phyloP scores from a whole-genome alignment of 2,113 vertebrate genomes.

The Aix galericulata region DNA sequence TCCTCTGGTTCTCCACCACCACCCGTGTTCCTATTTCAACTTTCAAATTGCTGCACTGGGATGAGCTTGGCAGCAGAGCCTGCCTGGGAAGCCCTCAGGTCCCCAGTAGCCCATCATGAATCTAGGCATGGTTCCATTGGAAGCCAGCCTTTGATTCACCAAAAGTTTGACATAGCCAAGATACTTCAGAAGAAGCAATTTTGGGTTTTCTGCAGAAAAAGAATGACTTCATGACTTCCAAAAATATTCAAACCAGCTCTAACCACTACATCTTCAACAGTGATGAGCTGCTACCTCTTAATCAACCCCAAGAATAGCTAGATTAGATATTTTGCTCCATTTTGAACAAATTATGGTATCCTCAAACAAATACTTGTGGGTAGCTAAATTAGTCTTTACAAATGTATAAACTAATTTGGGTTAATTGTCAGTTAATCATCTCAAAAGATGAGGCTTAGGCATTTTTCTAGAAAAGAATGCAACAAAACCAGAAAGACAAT shows the following conservation, averaged over 20 bases:
- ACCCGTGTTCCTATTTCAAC: not conserved
- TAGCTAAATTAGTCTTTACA: constrained; percentile 14
- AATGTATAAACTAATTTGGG: not conserved
- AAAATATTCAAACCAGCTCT: not conserved
- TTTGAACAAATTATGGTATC: not conserved
- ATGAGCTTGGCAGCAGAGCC: not conserved
- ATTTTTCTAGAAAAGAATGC: not conserved
- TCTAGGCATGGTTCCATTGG: constrained; percentile 11
- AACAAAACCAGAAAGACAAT: not conserved
- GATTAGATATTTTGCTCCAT: not conserved
- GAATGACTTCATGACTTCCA: not conserved
- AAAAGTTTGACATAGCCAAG: not conserved
- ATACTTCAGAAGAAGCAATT: constrained; percentile 1
- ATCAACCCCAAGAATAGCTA: not conserved
- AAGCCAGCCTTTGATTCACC: constrained; percentile 12
- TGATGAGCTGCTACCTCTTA: constrained; percentile 9
- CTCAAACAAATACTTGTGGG: constrained; percentile 20
- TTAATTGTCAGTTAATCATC: constrained; percentile 49
- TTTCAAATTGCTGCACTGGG: not conserved
- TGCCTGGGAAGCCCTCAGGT: not conserved
- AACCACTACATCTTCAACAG: not conserved
- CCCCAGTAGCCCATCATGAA: constrained; percentile 15
- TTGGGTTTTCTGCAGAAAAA: not conserved
- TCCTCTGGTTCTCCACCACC: not conserved
- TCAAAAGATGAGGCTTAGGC: not conserved